phyloP scores from a whole-genome alignment of 2,797 vertebrate genomes.

The Gymnoscopelus microlampas region DNA sequence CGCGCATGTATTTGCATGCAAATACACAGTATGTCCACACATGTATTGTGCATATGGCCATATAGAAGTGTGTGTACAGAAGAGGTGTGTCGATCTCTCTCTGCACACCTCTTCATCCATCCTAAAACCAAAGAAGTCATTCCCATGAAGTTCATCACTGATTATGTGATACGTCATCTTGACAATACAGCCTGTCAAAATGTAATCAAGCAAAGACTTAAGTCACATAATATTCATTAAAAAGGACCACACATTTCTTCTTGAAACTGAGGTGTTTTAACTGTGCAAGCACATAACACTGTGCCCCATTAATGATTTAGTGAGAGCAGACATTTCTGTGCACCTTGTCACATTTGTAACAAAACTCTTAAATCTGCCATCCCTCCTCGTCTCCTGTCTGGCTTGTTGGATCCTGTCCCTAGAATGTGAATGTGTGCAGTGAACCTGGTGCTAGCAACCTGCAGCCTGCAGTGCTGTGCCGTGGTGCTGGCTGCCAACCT shows the following conservation, averaged over 20 bases:
- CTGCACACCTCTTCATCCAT: constrained; percentile 5
- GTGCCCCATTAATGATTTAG: too few species aligned
- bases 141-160: too few species aligned
- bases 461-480: constrained; percentile 58
- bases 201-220: background rate
- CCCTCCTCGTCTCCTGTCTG: constrained; percentile 44
- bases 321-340: too few species aligned
- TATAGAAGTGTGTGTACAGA: too few species aligned
- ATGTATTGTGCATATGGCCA: too few species aligned
- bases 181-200: too few species aligned
- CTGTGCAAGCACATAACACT: too few species aligned
- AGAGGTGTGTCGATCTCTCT: background rate
- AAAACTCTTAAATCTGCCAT: constrained; percentile 16
- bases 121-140: background rate
- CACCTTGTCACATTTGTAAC: too few species aligned
- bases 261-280: too few species aligned
- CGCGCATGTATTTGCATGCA: constrained; percentile 11
- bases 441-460: constrained; percentile 43
- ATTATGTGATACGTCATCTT: too few species aligned
- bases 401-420: constrained; percentile 73
- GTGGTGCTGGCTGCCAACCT: constrained; percentile 47
- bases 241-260: too few species aligned
- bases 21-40: background rate
- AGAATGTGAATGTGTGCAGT: constrained; percentile 50
- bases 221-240: background rate